Conservation (phyloP, 2,888 invertebrate genomes). For the Coenonympha arcania region DNA sequence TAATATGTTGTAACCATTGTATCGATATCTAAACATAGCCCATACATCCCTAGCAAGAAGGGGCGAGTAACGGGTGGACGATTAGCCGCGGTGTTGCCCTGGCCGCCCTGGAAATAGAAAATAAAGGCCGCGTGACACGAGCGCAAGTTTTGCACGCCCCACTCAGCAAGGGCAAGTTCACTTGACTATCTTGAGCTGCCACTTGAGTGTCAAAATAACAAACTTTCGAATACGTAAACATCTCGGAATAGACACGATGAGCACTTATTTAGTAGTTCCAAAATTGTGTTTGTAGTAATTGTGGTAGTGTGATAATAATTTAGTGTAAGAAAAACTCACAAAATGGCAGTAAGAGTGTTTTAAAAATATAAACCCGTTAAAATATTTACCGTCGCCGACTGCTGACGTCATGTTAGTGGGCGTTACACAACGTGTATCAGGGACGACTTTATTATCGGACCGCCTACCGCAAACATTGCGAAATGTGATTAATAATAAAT, state of each 20-base stretch:
- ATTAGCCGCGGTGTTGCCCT: conserved; percentile 66
- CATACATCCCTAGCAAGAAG: conserved; percentile 43
- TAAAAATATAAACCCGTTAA: too few relatives aligned
- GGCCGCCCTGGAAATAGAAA: conserved; percentile 68
- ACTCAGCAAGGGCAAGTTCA: conserved; percentile 29
- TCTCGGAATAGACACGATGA: too few relatives aligned
- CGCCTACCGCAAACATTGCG: conserved; percentile 29
- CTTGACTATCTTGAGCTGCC: conserved; percentile 17
- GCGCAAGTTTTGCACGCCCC: conserved; percentile 28
- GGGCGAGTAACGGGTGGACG: conserved; percentile 58
- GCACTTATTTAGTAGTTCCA: too few relatives aligned
- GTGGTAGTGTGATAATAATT: not conserved
- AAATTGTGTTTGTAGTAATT: too few relatives aligned
- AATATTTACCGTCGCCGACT: conserved; percentile 10
- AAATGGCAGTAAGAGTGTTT: too few relatives aligned
- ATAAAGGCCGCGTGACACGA: conserved; percentile 63
- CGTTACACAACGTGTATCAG: conserved; percentile 30
- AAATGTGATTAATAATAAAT: conserved; percentile 28
- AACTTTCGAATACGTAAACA: too few relatives aligned
- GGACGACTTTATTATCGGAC: conserved; percentile 27
- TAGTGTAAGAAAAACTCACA: not conserved
- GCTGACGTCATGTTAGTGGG: conserved; percentile 26
- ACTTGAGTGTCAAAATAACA: too few relatives aligned
- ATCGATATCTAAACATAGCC: conserved; percentile 18
- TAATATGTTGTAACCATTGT: too few relatives aligned